Evolutionary conservation across 2,888 invertebrate species (phyloP).

Genomic region (Pammene aurita): DNA sequence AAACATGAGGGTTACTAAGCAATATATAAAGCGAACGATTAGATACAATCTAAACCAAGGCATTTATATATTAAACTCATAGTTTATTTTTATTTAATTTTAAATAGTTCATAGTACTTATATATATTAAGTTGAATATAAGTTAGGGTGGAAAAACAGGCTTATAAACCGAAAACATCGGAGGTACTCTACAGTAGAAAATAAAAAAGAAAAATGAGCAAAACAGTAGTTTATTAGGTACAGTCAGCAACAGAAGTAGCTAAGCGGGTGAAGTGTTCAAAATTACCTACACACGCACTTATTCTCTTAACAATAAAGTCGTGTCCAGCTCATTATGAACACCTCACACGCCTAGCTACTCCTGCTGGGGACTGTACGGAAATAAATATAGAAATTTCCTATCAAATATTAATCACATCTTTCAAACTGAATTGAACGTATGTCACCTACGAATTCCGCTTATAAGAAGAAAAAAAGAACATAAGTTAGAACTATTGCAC

Average conservation of each 20-base stretch:
- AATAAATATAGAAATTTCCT: too few relatives aligned
- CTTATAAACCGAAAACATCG: constrained; percentile 12
- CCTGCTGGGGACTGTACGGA: too few relatives aligned
- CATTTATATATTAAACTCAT: background rate
- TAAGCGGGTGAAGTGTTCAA: too few relatives aligned
- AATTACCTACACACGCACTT: too few relatives aligned
- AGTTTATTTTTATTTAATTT: background rate
- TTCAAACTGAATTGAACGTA: background rate
- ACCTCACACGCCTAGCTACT: too few relatives aligned
- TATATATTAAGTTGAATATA: background rate
- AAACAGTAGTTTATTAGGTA: background rate
- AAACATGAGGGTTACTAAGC: background rate
- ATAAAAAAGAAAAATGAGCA: background rate
- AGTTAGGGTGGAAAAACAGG: background rate
- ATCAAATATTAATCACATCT: too few relatives aligned
- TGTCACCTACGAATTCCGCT: constrained; percentile 14
- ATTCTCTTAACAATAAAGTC: too few relatives aligned
- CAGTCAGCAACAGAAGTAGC: too few relatives aligned
- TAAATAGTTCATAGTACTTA: too few relatives aligned
- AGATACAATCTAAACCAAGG: background rate
- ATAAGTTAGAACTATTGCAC: too few relatives aligned
- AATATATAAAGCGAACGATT: background rate
- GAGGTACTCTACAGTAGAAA: background rate
- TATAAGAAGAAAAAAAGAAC: constrained; percentile 16
- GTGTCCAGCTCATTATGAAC: too few relatives aligned